Evolutionary conservation across 2,888 invertebrate species (phyloP).

Genomic region (Drosophila monieri): DNA sequence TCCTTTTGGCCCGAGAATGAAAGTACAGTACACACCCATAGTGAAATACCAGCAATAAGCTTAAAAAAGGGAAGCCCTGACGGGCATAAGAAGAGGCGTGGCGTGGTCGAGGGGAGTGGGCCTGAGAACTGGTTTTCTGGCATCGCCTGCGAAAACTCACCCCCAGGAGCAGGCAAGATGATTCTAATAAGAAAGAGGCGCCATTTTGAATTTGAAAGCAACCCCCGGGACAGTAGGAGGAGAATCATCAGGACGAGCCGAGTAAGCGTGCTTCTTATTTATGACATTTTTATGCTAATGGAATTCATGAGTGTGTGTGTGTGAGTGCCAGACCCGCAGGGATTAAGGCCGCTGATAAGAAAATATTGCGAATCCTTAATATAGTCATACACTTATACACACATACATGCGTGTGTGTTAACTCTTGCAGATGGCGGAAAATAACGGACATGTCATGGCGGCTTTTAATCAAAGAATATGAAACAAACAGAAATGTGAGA

Average conservation of each 20-base stretch:
- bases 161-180: conserved; percentile 59
- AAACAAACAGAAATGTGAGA: conserved; percentile 8
- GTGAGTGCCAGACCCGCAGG: conserved; percentile 41
- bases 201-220: conserved; percentile 78
- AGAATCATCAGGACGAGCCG: conserved; percentile 38
- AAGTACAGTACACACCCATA: conserved; percentile 59
- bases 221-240: conserved; percentile 60
- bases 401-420: conserved; percentile 1
- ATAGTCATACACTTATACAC: conserved; percentile 3
- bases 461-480: conserved; percentile 29
- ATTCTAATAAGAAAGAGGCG: conserved; percentile 82
- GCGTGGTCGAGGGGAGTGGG: conserved; percentile 35
- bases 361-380: conserved; percentile 50
- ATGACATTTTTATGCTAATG: conserved; percentile 81
- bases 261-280: conserved; percentile 72
- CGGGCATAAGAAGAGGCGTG: conserved; percentile 64
- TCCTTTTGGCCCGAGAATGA: conserved; percentile 20
- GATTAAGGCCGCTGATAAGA: conserved; percentile 66
- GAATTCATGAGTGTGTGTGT: conserved; percentile 45
- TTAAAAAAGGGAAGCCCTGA: background rate
- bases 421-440: conserved; percentile 49
- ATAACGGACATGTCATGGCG: conserved; percentile 37
- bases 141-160: conserved; percentile 65
- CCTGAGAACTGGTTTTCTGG: conserved; percentile 60
- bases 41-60: conserved; percentile 25